Base-by-base conservation (phyloP, 1,140 invertebrate species). In the Drosophila littoralis region DNA sequence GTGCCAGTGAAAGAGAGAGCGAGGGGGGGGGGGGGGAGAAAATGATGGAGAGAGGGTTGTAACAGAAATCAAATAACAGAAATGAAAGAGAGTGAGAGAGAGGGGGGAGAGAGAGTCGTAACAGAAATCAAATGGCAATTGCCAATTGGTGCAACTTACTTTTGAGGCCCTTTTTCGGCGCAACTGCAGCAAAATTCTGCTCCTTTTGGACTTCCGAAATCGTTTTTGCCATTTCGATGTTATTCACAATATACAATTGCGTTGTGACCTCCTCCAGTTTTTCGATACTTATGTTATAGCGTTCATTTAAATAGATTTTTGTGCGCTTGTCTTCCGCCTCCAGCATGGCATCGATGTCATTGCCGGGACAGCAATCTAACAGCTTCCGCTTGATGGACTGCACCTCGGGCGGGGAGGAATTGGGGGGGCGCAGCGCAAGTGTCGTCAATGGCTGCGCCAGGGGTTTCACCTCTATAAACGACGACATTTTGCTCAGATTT, bases 131-230 rank as follows among this genome's bases (percentile, higher is more conserved):
- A 13, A 45, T 7, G 15, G 8, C 43, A 46, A 13, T 13, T 15
- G 8, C 5, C 17, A 2, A 60, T 48, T 54, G 17, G 15, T 45
- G 9, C 6, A 17, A 75, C 81, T 52, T 54, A 85, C 82, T 15
- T 86, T 85, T 85, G 0, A 82, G 52, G 58, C 81, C 63, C 33
- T 50, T 36, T 32, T 22, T 45, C 4, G 42, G 57, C 10, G 7
- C n/a, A 60, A 58, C 10, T 13, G 35, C 42, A n/a, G 35, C 42
- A n/a, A n/a, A 9, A 28, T 33, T 40, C 6, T 42, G 43, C 5
- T 35, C 45, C 36, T 50, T 12, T 45, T 28, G 22, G 4, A 28
- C 22, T 28, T 28, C 5, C 22, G 22, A 4, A 28, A 28, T 28
- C 22, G 22, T 5, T 28, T 28, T 28, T 28, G 4, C 5, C 22